Conservation (phyloP, 92 coral and sea anemone genomes). For the Actinostola sp. region DNA sequence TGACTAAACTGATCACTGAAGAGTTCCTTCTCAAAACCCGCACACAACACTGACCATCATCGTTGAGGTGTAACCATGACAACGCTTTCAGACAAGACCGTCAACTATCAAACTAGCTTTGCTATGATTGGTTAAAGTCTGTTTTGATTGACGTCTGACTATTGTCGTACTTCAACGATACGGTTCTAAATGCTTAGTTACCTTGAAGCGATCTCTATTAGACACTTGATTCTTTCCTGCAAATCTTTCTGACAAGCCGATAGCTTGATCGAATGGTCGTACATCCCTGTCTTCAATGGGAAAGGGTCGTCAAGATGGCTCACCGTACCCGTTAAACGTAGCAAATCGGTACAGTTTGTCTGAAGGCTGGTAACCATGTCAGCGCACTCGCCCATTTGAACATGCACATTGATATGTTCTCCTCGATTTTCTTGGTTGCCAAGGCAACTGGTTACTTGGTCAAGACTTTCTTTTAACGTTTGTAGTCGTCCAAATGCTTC, state of each 20-base stretch:
- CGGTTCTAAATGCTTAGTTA: no score
- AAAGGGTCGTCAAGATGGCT: neutral
- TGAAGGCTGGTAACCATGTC: neutral
- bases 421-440: neutral
- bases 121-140: no score
- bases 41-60: no score
- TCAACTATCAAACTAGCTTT: no score
- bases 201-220: conserved; percentile 1
- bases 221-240: neutral
- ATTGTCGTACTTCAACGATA: no score
- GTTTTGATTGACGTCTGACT: no score
- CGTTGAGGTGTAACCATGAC: no score
- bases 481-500: neutral
- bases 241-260: neutral
- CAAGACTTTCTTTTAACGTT: neutral
- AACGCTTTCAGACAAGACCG: no score
- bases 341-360: neutral
- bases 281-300: neutral
- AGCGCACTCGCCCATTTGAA: neutral
- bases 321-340: neutral
- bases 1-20: no score
- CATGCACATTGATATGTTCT: neutral
- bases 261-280: neutral
- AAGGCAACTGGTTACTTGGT: neutral
- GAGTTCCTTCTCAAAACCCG: no score